phyloP scores from a whole-genome alignment of 2,113 vertebrate species.

The Psilopogon haemacephalus region DNA sequence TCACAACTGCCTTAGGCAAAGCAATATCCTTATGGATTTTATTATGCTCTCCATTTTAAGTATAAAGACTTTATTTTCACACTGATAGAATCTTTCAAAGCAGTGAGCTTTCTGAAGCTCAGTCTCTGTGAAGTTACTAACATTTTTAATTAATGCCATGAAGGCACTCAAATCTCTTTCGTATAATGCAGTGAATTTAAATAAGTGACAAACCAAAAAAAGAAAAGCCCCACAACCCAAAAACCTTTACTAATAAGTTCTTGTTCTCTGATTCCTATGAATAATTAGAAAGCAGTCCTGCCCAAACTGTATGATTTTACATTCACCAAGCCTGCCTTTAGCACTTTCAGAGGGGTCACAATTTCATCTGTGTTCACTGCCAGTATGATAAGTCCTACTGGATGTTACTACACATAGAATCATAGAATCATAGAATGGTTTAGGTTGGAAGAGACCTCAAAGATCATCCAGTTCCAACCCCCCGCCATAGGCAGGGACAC shows the following conservation, averaged over 20 bases:
- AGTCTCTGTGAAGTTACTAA: conserved; percentile 40
- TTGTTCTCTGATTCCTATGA: not conserved
- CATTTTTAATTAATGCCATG: conserved; percentile 51
- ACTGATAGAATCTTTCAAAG: conserved; percentile 56
- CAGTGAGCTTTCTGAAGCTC: conserved; percentile 38
- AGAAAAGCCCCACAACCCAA: not conserved
- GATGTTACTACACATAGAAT: not conserved
- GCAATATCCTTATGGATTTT: conserved; percentile 33
- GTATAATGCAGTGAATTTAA: conserved; percentile 14
- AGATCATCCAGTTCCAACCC: no score
- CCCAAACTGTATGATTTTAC: not conserved
- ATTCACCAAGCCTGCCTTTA: not conserved
- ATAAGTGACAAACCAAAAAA: not conserved
- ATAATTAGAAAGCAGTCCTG: not conserved
- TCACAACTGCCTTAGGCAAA: conserved; percentile 30
- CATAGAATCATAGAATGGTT: no score
- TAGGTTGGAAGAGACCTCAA: no score
- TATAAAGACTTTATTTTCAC: conserved; percentile 49
- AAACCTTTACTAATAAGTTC: not conserved
- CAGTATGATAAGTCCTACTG: not conserved
- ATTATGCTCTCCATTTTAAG: conserved; percentile 38
- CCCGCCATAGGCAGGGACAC: no score
- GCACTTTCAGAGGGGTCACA: not conserved
- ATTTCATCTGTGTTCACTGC: not conserved
- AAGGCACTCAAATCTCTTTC: conserved; percentile 21